Evolutionary conservation across 2,797 vertebrate species (phyloP), one percentile per base, ranked within the genome.

Genomic region (Molossus alvarezi): DNA sequence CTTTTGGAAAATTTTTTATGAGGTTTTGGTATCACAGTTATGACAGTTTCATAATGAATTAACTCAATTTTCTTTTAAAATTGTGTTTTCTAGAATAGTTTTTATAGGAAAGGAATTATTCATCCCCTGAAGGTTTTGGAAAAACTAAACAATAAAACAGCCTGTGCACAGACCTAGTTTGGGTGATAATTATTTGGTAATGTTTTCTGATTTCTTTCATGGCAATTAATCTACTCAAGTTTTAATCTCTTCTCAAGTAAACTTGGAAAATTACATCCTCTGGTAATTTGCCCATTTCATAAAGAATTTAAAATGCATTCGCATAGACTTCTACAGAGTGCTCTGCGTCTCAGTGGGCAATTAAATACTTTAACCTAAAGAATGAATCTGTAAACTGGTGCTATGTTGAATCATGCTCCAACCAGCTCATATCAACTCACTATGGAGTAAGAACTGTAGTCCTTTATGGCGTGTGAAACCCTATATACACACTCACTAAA

Each of bases 261-360:
- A 71, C n/a, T 37, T 89, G 94, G 48, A 84, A 92, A 79, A 88
- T 13, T 45, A 55, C 9, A 88, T 41, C 20, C 25, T 77, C 79
- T 88, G n/a, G 55, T 69, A 37, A 86, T 62, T 92, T 92, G 41
- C 29, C 45, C 17, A 25, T 82, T 87, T 91, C 13, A 91, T 58
- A 58, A 67, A 87, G 18, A 75, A 82, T 81, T 87, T 91, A 21
- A 76, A 41, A 55, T 62, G 53, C 53, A 88, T 92, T n/a, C 88
- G 53, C 69, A 33, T 69, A 88, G 62, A 88, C 71, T 95, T 25
- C 51, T 53, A 25, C 6, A 41, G 60, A 62, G 53, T 20, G 5
- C 21, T 76, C 62, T 76, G 11, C 69, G 45, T 82, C 58, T 88
- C 25, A 81, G 29, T 8, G 14, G 9, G 23, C 53, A 86, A 51